A percentile compares a stretch with the other conserved stretches of the same genome.
Evolutionary conservation across 2,113 vertebrate species (phyloP).

Genomic region (Oostethus manadensis): DNA sequence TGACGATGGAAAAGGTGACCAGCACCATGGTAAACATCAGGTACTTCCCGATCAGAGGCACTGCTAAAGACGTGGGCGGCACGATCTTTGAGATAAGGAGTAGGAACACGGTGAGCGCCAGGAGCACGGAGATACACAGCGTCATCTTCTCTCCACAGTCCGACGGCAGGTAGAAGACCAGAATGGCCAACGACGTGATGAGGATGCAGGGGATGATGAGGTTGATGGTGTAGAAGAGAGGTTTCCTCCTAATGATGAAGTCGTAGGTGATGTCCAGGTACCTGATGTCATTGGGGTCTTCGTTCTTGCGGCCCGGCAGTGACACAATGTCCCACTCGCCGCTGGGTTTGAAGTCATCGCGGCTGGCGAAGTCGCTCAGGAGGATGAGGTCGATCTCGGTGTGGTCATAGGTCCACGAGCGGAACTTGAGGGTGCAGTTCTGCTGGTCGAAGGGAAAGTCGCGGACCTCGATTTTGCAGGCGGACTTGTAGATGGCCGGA

Average conservation of each 20-base stretch:
- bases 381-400: slow-evolving; percentile 78
- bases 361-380: slow-evolving; percentile 72
- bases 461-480: slow-evolving; percentile 77
- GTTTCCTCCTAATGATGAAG: slow-evolving; percentile 78
- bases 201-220: slow-evolving; percentile 78
- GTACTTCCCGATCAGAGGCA: slow-evolving; percentile 79
- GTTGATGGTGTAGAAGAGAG: slow-evolving; percentile 79
- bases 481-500: slow-evolving; percentile 78
- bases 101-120: slow-evolving; percentile 78
- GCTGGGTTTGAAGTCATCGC: slow-evolving; percentile 78
- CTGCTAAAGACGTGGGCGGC: slow-evolving; percentile 76
- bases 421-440: slow-evolving; percentile 79
- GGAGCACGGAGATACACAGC: slow-evolving; percentile 76
- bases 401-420: slow-evolving; percentile 79
- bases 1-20: slow-evolving; percentile 80
- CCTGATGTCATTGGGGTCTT: slow-evolving; percentile 70
- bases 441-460: slow-evolving; percentile 81
- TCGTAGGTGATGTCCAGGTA: slow-evolving; percentile 80
- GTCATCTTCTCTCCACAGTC: slow-evolving; percentile 81
- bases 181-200: slow-evolving; percentile 77
- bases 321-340: slow-evolving; percentile 80
- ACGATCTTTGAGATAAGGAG: slow-evolving; percentile 81
- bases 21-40: slow-evolving; percentile 80
- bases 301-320: slow-evolving; percentile 75
- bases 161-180: slow-evolving; percentile 79